Evolutionary conservation across 2,888 invertebrate genomes (phyloP).

Genomic region (Orchesellides sinensis): DNA sequence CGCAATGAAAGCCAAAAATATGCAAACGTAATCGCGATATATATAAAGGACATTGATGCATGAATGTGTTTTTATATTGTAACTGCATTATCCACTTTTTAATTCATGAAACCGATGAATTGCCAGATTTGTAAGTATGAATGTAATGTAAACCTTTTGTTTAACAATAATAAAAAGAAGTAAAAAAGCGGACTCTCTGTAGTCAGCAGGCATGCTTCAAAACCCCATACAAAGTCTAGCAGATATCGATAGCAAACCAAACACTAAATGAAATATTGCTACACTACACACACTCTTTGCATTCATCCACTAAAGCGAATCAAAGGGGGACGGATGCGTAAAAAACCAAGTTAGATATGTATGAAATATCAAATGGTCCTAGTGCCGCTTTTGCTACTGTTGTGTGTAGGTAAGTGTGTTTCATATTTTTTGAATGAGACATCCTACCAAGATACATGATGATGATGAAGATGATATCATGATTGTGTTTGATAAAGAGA

Average conservation of each 20-base stretch:
- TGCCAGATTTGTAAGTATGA: slow-evolving; percentile 25
- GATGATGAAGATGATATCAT: slow-evolving; percentile 28
- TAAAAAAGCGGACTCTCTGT: slow-evolving; percentile 24
- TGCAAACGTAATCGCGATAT: background rate
- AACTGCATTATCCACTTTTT: background rate
- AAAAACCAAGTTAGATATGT: slow-evolving; percentile 27
- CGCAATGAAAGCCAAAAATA: slow-evolving; percentile 5
- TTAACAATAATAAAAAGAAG: slow-evolving; percentile 17
- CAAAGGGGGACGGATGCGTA: slow-evolving; percentile 30
- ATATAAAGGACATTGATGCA: background rate
- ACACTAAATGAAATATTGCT: background rate
- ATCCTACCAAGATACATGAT: slow-evolving; percentile 17
- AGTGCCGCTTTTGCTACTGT: background rate
- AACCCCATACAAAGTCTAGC: slow-evolving; percentile 19
- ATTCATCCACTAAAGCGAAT: background rate
- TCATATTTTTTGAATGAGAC: slow-evolving; percentile 41
- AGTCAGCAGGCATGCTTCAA: slow-evolving; percentile 55
- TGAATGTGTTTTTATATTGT: background rate
- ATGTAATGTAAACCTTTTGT: slow-evolving; percentile 39
- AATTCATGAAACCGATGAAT: slow-evolving; percentile 38
- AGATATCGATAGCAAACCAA: background rate
- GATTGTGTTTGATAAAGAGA: slow-evolving; percentile 53
- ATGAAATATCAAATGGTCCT: background rate
- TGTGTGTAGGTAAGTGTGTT: no score
- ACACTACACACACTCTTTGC: background rate